Base-by-base conservation (phyloP, 2,888 invertebrate species). In the Leptogaster cylindrica region DNA sequence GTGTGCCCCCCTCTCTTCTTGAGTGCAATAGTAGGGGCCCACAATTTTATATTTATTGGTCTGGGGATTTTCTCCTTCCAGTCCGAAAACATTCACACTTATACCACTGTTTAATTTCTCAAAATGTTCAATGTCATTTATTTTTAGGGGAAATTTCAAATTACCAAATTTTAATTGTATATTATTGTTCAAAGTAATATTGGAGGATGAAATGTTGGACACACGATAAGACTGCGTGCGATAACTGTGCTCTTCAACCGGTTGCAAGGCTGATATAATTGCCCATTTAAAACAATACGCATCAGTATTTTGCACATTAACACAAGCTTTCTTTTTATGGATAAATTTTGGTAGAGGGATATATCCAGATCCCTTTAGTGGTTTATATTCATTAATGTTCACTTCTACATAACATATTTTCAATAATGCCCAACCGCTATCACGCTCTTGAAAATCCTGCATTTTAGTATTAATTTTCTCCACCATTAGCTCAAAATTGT, bases 301-400 rank as follows among this genome's bases (percentile, higher is more conserved):
- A 67, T 73, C 74, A 5, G 65, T 16, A 50, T 73, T 74, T 61
- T 68, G 23, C 2, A 74, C 70, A 66, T 74, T 75, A 2, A 75
- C 46, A 16, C 71, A 70, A 2, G 74, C 73, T 52, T 70, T 64
- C 18, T 65, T 65, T 5, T 25, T 31, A 3, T 3, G 4, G 7
- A 65, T 50, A 25, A 25, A 39, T 39, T 51, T 23, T 2, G 65
- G 65, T 10, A 51, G 16, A 1, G 65, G 39, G 14, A 75, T 50
- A 52, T 18, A 41, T 18, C 18, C 14, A 7, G 41, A 6, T 41
- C 20, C 3, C 23, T 7, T 20, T 14, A 46, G 12, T 23, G 20
- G n/a, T 46, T 20, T 46, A 18, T 46, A 14, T 12, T 46, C n/a
- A 7, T 46, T 46, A 3, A 41, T 7, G 10, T 41, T 41, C 8